A percentile compares a stretch with the other conserved stretches of the same genome.
phyloP scores from a whole-genome alignment of 2,113 vertebrate genomes.

The Alexandromys fortis region DNA sequence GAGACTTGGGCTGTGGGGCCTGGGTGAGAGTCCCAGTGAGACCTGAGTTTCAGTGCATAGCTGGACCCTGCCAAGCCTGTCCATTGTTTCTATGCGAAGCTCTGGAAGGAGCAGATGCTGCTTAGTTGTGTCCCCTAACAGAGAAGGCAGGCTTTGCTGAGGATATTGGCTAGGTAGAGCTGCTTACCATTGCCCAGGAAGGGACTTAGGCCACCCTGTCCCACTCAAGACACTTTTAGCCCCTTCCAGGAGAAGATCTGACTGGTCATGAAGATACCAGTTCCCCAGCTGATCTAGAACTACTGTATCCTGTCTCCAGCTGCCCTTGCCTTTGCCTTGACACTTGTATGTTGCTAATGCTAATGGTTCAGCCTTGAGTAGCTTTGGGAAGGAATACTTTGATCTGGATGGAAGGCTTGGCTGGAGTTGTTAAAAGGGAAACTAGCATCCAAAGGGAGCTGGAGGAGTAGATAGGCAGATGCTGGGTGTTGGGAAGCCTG shows the following conservation, averaged over 20 bases:
- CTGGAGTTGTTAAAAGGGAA: background rate
- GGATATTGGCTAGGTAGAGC: background rate
- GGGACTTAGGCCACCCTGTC: background rate
- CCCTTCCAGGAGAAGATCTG: background rate
- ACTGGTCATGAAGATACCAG: background rate
- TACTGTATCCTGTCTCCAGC: fast-evolving
- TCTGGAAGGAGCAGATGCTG: background rate
- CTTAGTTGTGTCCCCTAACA: conserved; percentile 72
- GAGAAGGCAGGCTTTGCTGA: conserved; percentile 30
- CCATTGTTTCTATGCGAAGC: background rate
- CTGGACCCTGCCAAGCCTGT: fast-evolving
- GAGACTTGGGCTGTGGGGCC: background rate
- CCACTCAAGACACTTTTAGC: fast-evolving
- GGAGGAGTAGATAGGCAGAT: background rate
- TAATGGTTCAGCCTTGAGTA: background rate
- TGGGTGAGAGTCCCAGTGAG: background rate
- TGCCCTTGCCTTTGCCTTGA: background rate
- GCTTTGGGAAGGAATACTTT: fast-evolving
- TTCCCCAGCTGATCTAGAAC: background rate
- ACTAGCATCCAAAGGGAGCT: no score
- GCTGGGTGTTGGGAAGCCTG: background rate
- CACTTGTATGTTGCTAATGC: fast-evolving
- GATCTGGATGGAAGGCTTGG: background rate
- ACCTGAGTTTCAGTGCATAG: background rate
- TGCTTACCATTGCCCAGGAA: fast-evolving